phyloP scores from a whole-genome alignment of 2,888 invertebrate species.

The Agrotis exclamationis region DNA sequence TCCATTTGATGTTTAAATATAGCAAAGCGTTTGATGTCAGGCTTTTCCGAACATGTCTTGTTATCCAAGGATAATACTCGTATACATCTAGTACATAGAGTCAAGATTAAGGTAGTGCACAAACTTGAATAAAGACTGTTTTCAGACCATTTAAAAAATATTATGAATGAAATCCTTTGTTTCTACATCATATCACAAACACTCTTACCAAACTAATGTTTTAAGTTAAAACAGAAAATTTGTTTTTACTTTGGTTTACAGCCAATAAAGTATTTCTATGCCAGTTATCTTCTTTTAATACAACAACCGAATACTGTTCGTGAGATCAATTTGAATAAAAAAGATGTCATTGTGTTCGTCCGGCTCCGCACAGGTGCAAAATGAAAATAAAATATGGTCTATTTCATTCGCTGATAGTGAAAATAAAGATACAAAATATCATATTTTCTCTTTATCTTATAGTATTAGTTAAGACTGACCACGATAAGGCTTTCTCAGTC shows the following conservation, averaged over 20 bases:
- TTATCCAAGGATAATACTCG: background rate
- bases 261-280: no score
- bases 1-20: background rate
- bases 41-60: background rate
- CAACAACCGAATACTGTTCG: no score
- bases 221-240: background rate
- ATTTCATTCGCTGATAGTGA: no score
- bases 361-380: no score
- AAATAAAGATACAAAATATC: no score
- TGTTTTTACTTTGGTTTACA: background rate
- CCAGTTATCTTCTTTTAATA: no score
- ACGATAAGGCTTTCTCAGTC: slow-evolving; percentile 13
- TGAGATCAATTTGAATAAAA: no score
- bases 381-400: no score
- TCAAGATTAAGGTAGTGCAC: background rate
- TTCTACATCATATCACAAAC: background rate
- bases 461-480: slow-evolving; percentile 8
- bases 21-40: slow-evolving; percentile 1
- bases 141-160: background rate
- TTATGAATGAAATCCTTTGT: background rate
- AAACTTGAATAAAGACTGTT: background rate
- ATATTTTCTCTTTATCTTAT: no score
- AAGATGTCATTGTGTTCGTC: no score
- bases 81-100: background rate
- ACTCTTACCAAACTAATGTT: background rate